Evolutionary conservation across 2,797 vertebrate genomes (phyloP).

Genomic region (Phoxinus dragarum): DNA sequence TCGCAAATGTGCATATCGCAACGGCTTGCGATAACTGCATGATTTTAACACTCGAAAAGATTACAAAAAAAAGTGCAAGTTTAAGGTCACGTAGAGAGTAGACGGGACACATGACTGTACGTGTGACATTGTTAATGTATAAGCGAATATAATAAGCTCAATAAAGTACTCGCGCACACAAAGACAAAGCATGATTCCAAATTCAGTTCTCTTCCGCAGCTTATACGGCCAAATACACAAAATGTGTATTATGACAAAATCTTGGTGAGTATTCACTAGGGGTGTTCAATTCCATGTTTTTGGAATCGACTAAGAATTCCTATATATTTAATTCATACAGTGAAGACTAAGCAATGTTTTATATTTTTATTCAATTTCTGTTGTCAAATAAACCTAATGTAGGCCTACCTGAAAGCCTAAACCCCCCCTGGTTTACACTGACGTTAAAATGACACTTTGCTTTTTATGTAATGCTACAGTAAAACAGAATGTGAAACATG

Average conservation of each 20-base stretch:
- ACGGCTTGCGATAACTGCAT: neutral
- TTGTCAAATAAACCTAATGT: neutral
- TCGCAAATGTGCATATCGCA: neutral
- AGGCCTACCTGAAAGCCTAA: neutral
- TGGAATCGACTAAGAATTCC: neutral
- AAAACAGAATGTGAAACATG: neutral
- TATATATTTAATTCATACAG: no score
- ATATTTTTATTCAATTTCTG: neutral
- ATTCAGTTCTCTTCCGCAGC: neutral
- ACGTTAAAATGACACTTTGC: neutral
- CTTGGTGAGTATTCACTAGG: neutral
- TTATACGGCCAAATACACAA: neutral
- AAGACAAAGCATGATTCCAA: rapidly evolving
- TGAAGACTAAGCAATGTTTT: no score
- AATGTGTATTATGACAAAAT: neutral
- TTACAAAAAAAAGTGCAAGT: neutral
- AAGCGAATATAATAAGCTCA: neutral
- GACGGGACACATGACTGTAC: neutral
- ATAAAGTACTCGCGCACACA: neutral
- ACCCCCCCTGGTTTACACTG: neutral
- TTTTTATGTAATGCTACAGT: neutral
- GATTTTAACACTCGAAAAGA: neutral
- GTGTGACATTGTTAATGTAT: neutral
- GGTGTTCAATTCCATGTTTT: neutral
- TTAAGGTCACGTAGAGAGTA: neutral